Base-by-base conservation (phyloP, 2,797 vertebrate genomes). In the Schizopygopsis malacanthus region DNA sequence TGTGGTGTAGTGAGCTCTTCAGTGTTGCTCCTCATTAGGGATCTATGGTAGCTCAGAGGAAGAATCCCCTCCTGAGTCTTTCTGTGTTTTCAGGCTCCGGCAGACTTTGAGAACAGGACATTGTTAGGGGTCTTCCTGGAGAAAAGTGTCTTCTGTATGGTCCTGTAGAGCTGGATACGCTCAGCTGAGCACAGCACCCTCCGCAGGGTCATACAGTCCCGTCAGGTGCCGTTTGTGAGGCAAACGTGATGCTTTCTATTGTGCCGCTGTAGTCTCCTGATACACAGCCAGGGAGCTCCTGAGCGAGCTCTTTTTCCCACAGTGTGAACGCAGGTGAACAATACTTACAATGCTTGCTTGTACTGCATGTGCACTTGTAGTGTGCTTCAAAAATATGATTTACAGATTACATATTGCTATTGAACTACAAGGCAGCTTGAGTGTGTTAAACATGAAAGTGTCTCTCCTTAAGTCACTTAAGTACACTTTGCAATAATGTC, bases 111-210 rank as follows among this genome's bases (percentile, higher is more conserved):
- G 20, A 69, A 37, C 18, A 69, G 41, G 16, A 22, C 33, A 79
- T 69, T 69, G 63, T 69, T 15, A 43, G 45, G 43, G 20, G 33
- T 33, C 43, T 61, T 81, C 79, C 61, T 67, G 43, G 61, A 81
- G 43, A 4, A 59, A 65, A 81, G 16, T 52, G 25, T 69, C 45
- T 22, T 50, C 43, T 67, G 45, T 67, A 25, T 12, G 45, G 45
- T 18, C 63, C 61, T 52, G 45, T 69, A 43, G 41, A 73, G 82
- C 16, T 56, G 13, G 43, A 69, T 13, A 67, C 20, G 79, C 79
- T 81, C 79, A 47, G 43, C 79, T 15, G 79, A 81, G 63, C 79
- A 37, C 79, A 69, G 67, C 61, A 37, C 43, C n/a, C 79, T 81
- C 54, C 4, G 75, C 28, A 73, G 73, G 45, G 47, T 59, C 59